phyloP scores from a whole-genome alignment of 2,888 invertebrate species.

The Geotrupes spiniger region DNA sequence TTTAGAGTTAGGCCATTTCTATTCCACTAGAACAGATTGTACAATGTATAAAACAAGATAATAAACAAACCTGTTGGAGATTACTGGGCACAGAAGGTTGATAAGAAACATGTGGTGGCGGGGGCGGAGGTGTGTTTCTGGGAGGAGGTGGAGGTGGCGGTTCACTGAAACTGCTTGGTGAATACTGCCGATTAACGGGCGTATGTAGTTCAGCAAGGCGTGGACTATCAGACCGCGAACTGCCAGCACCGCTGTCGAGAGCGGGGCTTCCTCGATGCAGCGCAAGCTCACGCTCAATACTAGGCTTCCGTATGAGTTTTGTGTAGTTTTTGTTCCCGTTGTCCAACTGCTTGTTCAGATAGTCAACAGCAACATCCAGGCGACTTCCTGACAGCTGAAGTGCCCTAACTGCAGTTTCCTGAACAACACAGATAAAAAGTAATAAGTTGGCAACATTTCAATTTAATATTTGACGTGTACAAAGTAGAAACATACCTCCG shows the following conservation, averaged over 20 bases:
- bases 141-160: slow-evolving; percentile 57
- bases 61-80: slow-evolving; percentile 50
- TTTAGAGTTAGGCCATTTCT: no score
- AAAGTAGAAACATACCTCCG: slow-evolving; percentile 61
- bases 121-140: slow-evolving; percentile 65
- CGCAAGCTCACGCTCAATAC: slow-evolving; percentile 79
- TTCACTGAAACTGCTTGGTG: slow-evolving; percentile 60
- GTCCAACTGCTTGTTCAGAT: slow-evolving; percentile 61
- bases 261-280: slow-evolving; percentile 81
- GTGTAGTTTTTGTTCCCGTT: slow-evolving; percentile 53
- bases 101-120: slow-evolving; percentile 55
- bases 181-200: slow-evolving; percentile 70
- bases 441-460: not conserved
- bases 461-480: no score
- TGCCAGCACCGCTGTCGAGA: slow-evolving; percentile 83
- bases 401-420: slow-evolving; percentile 69
- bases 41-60: not conserved
- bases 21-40: no score
- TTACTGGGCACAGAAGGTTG: slow-evolving; percentile 59
- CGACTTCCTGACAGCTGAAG: slow-evolving; percentile 69
- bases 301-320: slow-evolving; percentile 83
- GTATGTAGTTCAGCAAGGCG: slow-evolving; percentile 65
- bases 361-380: slow-evolving; percentile 67
- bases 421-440: no score
- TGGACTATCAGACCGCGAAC: slow-evolving; percentile 86